A percentile compares a stretch with the other conserved stretches of the same genome.
Evolutionary conservation across 2,797 vertebrate genomes (phyloP).

Genomic region (Rhincodon typus): DNA sequence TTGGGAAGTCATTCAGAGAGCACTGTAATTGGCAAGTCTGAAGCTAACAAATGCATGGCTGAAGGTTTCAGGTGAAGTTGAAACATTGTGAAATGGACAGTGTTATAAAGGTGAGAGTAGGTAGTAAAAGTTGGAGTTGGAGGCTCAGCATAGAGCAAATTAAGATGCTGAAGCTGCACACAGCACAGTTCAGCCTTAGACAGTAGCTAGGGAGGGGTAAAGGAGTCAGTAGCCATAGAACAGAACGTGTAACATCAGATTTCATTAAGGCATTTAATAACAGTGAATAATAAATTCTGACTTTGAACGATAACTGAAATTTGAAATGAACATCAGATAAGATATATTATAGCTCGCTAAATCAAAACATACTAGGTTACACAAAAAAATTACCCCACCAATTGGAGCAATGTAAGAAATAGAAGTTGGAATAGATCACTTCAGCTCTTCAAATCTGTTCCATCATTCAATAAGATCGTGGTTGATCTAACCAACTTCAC

Average conservation of each 20-base stretch:
- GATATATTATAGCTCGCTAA: not conserved
- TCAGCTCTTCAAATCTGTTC: not conserved
- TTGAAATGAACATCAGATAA: not conserved
- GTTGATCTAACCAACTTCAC: not conserved
- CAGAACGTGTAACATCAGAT: not conserved
- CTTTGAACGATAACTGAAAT: not conserved
- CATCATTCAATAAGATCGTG: not conserved
- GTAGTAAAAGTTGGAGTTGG: not conserved
- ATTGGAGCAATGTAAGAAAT: not conserved
- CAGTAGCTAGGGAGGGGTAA: not conserved
- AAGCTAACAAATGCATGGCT: not conserved
- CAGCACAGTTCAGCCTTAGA: not conserved
- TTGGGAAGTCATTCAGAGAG: not conserved
- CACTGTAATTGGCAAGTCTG: not conserved
- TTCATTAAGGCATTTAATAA: not conserved
- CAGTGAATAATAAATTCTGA: not conserved
- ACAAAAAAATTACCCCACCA: not conserved
- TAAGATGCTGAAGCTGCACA: not conserved
- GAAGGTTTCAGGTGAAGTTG: not conserved
- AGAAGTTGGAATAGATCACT: not conserved
- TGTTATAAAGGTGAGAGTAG: not conserved
- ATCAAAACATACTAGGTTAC: not conserved
- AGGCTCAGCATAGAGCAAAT: not conserved
- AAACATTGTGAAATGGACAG: not conserved
- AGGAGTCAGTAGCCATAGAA: not conserved